These are phyloP conservation scores for Lordiphosa collinella DNA, from an alignment of 1,140 invertebrate species.

Conservation along the genomic window DNA sequence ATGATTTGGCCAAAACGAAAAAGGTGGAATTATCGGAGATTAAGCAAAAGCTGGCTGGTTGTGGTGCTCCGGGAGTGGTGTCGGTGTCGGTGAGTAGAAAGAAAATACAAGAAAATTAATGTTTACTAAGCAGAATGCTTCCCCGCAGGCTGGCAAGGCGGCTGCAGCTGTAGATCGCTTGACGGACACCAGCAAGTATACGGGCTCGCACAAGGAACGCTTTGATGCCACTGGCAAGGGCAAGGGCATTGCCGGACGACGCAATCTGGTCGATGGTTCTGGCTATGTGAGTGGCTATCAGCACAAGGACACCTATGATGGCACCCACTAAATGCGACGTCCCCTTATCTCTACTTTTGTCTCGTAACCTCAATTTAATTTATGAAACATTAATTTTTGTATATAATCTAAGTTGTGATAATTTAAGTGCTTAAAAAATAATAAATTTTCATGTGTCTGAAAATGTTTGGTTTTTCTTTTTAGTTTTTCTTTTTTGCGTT, in stretches of 20 bases:
- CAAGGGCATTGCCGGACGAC: constrained; percentile 92
- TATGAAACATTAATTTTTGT: constrained; percentile 40
- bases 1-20: constrained; percentile 90
- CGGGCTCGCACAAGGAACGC: constrained; percentile 93
- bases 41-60: constrained; percentile 87
- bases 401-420: constrained; percentile 66
- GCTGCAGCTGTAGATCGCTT: constrained; percentile 90
- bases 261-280: constrained; percentile 87
- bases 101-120: not conserved
- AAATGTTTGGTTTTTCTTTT: constrained; percentile 32
- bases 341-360: constrained; percentile 20
- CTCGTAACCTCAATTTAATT: constrained; percentile 46
- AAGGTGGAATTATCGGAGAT: constrained; percentile 87
- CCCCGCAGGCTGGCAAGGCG: constrained; percentile 82
- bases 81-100: constrained; percentile 80
- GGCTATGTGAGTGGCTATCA: constrained; percentile 95
- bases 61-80: constrained; percentile 86
- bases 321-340: constrained; percentile 80
- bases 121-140: not conserved
- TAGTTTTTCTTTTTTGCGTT: constrained; percentile 2
- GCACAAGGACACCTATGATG: constrained; percentile 89
- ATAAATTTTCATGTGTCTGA: constrained; percentile 16
- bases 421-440: constrained; percentile 65
- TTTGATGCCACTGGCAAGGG: constrained; percentile 93
- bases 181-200: constrained; percentile 94